Evolutionary conservation across 64 coral and sea anemone genomes (phyloP), one percentile per base, ranked within the genome.

Genomic region (Actinia tenebrosa): DNA sequence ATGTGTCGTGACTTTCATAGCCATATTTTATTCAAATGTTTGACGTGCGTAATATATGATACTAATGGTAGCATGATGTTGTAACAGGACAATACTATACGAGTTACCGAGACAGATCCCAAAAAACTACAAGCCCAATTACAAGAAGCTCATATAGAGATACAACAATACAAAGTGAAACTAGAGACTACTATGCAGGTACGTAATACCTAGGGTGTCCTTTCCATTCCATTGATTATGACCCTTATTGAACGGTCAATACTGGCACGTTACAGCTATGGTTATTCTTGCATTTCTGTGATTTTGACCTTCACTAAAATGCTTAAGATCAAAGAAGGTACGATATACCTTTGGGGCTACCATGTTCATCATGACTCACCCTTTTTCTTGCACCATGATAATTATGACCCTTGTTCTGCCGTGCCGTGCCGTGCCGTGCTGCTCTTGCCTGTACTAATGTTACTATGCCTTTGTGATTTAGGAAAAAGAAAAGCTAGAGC

Each of bases 101-200:
- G 79, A 77, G 84, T 88, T 88, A 90, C 94, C 44, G 89, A 94
- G 60, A 98, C 89, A 3, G 96, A 98, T 95, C 90, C 93, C 10
- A 94, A 95, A 45, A 95, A 92, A 86, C 83, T 99, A 45, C 91
- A 93, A 89, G 97, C 92, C 61, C 94, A 92, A 78, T 90, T 99
- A 26, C 97, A 95, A 93, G 97, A 93, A 89, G 89, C 89, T 0
- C 97, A 92, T 86, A 87, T 92, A 86, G 96, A 98, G 83, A 37
- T 98, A 50, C 93, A 98, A 80, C 87, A 95, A 63, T 92, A 92
- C 86, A 98, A 98, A 92, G 90, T 94, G 59, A 95, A 99, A 92
- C 84, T 95, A 88, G 97, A 99, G 86, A 92, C 92, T 78, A 80
- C 88, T 30, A 46, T 93, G 71, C 97, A 99, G 84, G 96, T 98